Percentiles rank a stretch among this genome's conserved stretches.
Conservation (phyloP, 2,888 invertebrate genomes). For the Cacoxenus indagator region DNA sequence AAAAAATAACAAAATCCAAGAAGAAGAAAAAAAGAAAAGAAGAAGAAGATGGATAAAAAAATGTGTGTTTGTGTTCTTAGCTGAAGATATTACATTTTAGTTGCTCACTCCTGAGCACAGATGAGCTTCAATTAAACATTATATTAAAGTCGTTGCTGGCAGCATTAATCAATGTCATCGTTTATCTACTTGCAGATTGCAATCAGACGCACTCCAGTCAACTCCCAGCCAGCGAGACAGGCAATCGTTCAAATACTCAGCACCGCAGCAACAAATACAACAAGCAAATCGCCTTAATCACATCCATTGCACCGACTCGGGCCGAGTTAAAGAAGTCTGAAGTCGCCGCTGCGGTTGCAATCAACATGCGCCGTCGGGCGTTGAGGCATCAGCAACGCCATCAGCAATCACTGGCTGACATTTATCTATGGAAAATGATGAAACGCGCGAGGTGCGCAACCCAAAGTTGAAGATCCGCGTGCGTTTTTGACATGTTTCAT, state of each 20-base stretch:
- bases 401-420: background rate
- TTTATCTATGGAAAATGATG: constrained; percentile 19
- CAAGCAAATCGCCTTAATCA: constrained; percentile 16
- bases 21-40: background rate
- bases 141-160: background rate
- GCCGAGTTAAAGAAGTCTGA: constrained; percentile 15
- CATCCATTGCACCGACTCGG: constrained; percentile 9
- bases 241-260: constrained; percentile 4
- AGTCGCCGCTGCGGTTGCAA: background rate
- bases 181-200: constrained; percentile 34
- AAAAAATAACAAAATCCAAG: constrained; percentile 17
- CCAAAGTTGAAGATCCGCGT: background rate
- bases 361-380: background rate
- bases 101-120: background rate
- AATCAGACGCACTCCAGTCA: constrained; percentile 50
- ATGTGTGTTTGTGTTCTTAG: background rate
- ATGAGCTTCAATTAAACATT: background rate
- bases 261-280: background rate
- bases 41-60: no score
- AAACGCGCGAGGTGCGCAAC: background rate
- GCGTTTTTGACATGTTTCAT: constrained; percentile 16
- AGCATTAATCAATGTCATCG: constrained; percentile 13
- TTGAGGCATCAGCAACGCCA: background rate
- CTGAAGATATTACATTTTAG: background rate
- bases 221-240: constrained; percentile 39